Base-by-base conservation (phyloP, 2,113 vertebrate genomes). In the Micronycteris hirsuta region DNA sequence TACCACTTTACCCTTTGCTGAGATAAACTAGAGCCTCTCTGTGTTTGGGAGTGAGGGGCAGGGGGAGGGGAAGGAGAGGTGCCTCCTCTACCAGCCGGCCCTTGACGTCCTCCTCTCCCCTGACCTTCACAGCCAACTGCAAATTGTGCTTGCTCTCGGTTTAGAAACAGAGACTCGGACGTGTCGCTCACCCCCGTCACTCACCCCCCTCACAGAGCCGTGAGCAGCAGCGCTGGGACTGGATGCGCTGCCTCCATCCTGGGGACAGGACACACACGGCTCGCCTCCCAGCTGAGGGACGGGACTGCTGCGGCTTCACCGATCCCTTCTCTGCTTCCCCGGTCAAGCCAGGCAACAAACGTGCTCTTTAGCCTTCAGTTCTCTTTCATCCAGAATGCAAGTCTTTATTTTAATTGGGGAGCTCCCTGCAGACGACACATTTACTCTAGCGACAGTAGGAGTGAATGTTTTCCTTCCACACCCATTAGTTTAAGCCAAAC, bases 1-100 rank as follows among this genome's bases (percentile, higher is more conserved):
- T 20, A 16, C 20, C 0, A 0, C 68, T 45, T 20, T 7, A 6
- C 13, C 61, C 65, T 84, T 28, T 20, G 77, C 54, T 82, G 33
- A 45, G 31, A 52, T 12, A 4, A 26, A 11, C 4, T 0, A 10
- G 41, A 17, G 2, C 3, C 0, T 9, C 3, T 4, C 20, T 0
- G 7, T 6, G 6, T 14, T 6, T 19, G 19, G 54, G 54, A 20
- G 5, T 1, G 19, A 1, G 56, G 56, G 56, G 56, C 56, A 8
- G 56, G 3, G 56, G 56, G 9, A 58, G 56, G 58, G 19, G 28
- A 19, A 15, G 58, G 4, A 36, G 36, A 1, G 13, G 5, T 3
- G 17, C 45, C 0, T 14, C 58, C n/a, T 33, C 8, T 5, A 0
- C 4, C 3, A 1, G 24, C 10, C 4, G 1, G 28, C 2, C 54